Conservation (phyloP, 1,140 invertebrate species). For the Potamilus streckersoni region DNA sequence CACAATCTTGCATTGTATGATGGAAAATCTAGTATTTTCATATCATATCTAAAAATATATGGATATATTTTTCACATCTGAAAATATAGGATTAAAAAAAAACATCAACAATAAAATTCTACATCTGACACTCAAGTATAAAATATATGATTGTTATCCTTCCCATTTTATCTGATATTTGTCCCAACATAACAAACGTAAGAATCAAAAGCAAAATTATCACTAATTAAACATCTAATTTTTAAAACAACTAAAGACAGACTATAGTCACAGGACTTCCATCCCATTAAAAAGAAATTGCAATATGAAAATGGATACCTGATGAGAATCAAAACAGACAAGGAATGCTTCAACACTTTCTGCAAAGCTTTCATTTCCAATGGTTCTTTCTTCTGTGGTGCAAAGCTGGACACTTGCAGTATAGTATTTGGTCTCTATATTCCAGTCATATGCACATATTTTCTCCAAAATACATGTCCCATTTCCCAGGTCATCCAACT, state of each 20-base stretch:
- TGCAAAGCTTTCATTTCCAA: constrained; percentile 69
- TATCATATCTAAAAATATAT: too few relatives aligned
- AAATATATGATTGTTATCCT: too few relatives aligned
- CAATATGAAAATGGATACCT: constrained; percentile 63
- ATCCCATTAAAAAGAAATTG: background rate
- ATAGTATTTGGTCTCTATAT: constrained; percentile 79
- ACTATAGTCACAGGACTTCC: too few relatives aligned
- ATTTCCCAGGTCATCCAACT: constrained; percentile 65
- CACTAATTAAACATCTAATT: too few relatives aligned
- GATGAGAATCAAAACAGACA: constrained; percentile 72
- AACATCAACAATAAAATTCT: too few relatives aligned
- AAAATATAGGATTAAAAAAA: too few relatives aligned
- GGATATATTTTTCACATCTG: too few relatives aligned
- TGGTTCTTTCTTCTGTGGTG: constrained; percentile 67
- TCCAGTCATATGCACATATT: constrained; percentile 72
- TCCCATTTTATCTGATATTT: background rate
- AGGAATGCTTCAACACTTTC: constrained; percentile 74
- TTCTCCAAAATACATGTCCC: constrained; percentile 61
- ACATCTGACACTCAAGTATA: too few relatives aligned
- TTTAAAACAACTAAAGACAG: too few relatives aligned
- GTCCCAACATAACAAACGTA: background rate
- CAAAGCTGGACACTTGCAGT: constrained; percentile 73
- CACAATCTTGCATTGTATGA: too few relatives aligned
- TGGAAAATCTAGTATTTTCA: too few relatives aligned
- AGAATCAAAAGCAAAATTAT: too few relatives aligned